phyloP scores from a whole-genome alignment of 2,888 invertebrate species.

The Drosophila melanocephala region DNA sequence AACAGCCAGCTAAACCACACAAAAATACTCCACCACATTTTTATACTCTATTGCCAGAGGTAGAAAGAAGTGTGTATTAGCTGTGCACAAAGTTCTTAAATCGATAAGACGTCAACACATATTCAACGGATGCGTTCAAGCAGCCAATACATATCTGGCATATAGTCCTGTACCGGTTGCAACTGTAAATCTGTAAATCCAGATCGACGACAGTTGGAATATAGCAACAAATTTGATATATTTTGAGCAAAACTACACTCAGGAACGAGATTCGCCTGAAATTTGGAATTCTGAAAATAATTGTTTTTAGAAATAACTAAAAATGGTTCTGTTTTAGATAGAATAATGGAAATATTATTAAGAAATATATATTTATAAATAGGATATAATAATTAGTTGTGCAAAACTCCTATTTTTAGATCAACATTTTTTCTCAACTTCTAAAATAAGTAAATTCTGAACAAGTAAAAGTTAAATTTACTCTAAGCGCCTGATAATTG shows the following conservation, averaged over 20 bases:
- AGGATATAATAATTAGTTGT: not conserved
- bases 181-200: not conserved
- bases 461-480: not conserved
- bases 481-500: too few species aligned
- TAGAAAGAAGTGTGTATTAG: not conserved
- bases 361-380: not conserved
- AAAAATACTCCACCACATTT: conserved; percentile 43
- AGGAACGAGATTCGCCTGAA: not conserved
- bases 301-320: not conserved
- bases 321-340: not conserved
- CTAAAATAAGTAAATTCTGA: not conserved
- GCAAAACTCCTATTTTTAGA: not conserved
- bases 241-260: not conserved
- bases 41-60: not conserved
- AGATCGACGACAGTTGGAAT: not conserved
- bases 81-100: not conserved
- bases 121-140: not conserved
- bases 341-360: not conserved
- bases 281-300: not conserved
- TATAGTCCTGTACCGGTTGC: not conserved
- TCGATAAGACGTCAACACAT: not conserved
- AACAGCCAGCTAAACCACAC: conserved; percentile 42
- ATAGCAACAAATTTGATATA: not conserved
- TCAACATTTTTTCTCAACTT: not conserved
- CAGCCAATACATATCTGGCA: not conserved